These are phyloP conservation scores for Megaceryle alcyon DNA, from an alignment of 2,797 vertebrate species.

Conservation along the genomic window DNA sequence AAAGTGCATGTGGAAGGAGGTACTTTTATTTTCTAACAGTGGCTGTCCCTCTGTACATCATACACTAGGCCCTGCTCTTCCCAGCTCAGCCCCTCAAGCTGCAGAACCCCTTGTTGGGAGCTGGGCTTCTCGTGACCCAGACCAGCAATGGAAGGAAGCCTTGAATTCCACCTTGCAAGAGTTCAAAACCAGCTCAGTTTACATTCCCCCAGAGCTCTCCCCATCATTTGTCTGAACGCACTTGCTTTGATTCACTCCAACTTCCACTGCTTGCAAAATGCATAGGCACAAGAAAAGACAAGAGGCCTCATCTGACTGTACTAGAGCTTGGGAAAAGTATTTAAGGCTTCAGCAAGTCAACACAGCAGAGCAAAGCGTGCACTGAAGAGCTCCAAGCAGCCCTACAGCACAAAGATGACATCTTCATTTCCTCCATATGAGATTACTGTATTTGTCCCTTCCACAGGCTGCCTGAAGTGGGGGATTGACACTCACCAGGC, in stretches of 20 bases:
- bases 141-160: not conserved
- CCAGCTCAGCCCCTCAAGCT: not conserved
- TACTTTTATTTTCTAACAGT: not conserved
- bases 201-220: not conserved
- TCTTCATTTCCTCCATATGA: not conserved
- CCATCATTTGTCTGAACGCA: not conserved
- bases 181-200: not conserved
- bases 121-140: not conserved
- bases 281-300: not conserved
- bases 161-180: not conserved
- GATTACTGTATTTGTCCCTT: not conserved
- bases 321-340: not conserved
- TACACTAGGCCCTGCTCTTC: not conserved
- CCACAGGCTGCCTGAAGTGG: not conserved
- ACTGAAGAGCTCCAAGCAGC: not conserved
- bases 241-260: fast-evolving
- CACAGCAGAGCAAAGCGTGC: fast-evolving
- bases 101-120: not conserved
- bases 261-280: not conserved
- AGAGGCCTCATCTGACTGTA: not conserved
- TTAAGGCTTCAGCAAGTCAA: not conserved
- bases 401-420: not conserved
- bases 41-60: not conserved
- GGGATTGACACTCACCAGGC: fast-evolving
- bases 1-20: not conserved